Evolutionary conservation across 2,113 vertebrate species (phyloP), one percentile per base, ranked within the genome.

Genomic region (Rhombomys opimus): DNA sequence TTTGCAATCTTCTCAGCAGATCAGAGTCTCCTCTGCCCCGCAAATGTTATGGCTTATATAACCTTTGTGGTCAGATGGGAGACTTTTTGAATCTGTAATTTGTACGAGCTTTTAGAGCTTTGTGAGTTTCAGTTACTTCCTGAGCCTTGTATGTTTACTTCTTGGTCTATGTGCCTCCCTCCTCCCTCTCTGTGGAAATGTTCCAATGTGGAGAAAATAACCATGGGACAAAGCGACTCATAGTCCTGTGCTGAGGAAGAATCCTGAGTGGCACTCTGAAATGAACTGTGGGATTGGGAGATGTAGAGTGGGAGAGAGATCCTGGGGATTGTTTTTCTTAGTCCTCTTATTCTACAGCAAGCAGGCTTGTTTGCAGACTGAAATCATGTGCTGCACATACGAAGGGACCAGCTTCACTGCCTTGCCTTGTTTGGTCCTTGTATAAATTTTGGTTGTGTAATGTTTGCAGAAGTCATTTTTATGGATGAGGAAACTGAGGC

Each of bases 341-440:
- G 8, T 1, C 17, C 30, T n/a, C 17, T 73, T n/a, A 23, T n/a
- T 41, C 70, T 50, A 35, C n/a, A 20, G 54, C 4, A 13, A 86
- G 61, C 46, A 22, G 80, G 18, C 46, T 46, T 1, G 1, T 67
- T 68, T 8, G 0, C 7, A 1, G 22, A 0, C 72, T 2, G 0
- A 77, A 5, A 0, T 32, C 32, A 0, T 67, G 30, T 0, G 13
- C 12, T 4, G 72, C 41, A 20, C 2, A 4, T n/a, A 11, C 50
- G 68, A 77, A 1, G 0, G 30, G 38, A 22, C 15, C 2, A 3
- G 3, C 50, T 10, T 32, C 23, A 41, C 3, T 5, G 23, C 27
- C 46, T 23, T 0, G 12, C 65, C 84, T 7, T 30, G 41, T 25
- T 78, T 2, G 20, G 50, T 18, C 30, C 1, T 54, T 20, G 8